Conservation (phyloP, 1,140 invertebrate species). For the Zelostemma sp. region DNA sequence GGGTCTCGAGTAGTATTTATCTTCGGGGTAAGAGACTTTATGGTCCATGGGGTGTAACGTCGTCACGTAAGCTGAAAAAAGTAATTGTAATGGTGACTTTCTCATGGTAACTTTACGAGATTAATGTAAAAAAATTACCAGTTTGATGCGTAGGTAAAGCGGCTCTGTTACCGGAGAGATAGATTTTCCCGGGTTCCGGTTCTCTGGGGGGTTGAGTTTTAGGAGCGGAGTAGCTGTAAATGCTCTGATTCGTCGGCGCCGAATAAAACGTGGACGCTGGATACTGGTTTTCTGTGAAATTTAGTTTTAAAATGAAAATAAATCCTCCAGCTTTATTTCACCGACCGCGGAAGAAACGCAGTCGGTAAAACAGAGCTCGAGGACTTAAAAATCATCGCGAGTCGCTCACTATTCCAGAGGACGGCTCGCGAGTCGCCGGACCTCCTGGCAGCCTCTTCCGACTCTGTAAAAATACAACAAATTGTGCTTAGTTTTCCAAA, state of each 20-base stretch:
- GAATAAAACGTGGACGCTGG: conserved; percentile 56
- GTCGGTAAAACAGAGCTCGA: no score
- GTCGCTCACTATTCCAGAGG: conserved; percentile 83
- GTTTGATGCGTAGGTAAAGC: conserved; percentile 58
- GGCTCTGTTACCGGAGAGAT: conserved; percentile 57
- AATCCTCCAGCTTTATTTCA: no score
- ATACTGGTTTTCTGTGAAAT: conserved; percentile 43
- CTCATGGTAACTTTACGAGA: no score
- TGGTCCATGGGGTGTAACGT: conserved; percentile 61
- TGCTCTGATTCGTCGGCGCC: conserved; percentile 29
- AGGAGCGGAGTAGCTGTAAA: conserved; percentile 30
- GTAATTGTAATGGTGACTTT: no score
- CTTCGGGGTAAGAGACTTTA: conserved; percentile 61
- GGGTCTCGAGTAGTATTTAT: conserved; percentile 67
- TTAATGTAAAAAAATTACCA: conserved; percentile 24
- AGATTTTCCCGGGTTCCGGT: conserved; percentile 61
- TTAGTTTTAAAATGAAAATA: conserved; percentile 26
- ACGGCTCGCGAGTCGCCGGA: conserved; percentile 82
- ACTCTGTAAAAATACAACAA: conserved; percentile 74
- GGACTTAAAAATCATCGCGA: not conserved
- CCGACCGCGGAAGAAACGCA: no score
- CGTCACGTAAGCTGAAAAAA: conserved; percentile 56
- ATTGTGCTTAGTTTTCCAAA: no score
- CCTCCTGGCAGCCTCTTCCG: conserved; percentile 80
- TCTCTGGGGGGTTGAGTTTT: conserved; percentile 52